Conservation (phyloP, 2,113 vertebrate species). For the Phylloscopus trochiloides region DNA sequence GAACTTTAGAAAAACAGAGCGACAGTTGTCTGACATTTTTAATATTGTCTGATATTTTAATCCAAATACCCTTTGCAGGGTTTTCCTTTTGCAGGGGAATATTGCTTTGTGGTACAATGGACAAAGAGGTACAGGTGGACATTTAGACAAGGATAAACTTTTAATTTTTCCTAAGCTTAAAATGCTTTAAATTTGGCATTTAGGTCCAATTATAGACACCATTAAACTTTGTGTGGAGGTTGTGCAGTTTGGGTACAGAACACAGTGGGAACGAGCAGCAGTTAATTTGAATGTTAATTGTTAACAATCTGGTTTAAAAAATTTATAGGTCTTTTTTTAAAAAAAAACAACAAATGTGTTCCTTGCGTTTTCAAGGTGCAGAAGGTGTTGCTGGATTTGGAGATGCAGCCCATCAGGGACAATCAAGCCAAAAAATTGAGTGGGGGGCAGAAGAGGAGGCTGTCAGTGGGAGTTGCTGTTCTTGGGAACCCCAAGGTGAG, state of each 20-base stretch:
- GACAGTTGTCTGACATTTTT: background rate
- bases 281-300: background rate
- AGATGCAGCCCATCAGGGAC: slow-evolving; percentile 92
- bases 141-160: background rate
- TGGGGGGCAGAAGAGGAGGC: slow-evolving; percentile 91
- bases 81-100: background rate
- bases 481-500: slow-evolving; percentile 94
- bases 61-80: fast-evolving
- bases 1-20: too few relatives aligned
- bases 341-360: background rate
- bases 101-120: fast-evolving
- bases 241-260: background rate
- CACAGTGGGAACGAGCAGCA: background rate
- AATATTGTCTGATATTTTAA: background rate
- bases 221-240: background rate
- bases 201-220: background rate
- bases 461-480: slow-evolving; percentile 92
- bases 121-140: background rate
- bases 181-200: background rate
- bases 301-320: background rate
- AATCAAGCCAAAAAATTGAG: slow-evolving; percentile 94
- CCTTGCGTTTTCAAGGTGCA: slow-evolving; percentile 75
- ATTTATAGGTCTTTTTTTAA: fast-evolving
- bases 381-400: slow-evolving; percentile 89
- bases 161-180: background rate